Conservation (phyloP, 2,888 invertebrate species). For the Sesamia inferens region DNA sequence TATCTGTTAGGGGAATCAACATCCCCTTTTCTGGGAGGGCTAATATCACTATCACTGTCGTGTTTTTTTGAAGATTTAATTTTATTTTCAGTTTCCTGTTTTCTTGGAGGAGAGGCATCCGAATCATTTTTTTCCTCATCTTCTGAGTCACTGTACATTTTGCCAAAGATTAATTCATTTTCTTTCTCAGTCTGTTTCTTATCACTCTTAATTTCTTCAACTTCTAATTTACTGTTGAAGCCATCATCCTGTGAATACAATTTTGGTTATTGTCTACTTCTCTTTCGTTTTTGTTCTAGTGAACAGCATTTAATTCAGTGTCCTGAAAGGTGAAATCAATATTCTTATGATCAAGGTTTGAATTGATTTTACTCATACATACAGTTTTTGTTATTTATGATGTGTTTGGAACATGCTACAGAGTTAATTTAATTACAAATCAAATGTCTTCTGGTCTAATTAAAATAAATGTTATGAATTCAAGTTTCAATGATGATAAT, state of each 20-base stretch:
- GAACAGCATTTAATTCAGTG: slow-evolving; percentile 28
- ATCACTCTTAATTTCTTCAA: slow-evolving; percentile 84
- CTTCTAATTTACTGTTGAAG: slow-evolving; percentile 84
- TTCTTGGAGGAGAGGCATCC: slow-evolving; percentile 64
- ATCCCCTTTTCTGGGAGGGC: slow-evolving; percentile 75
- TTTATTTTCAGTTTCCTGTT: slow-evolving; percentile 41
- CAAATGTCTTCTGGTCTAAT: background rate
- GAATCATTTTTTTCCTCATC: slow-evolving; percentile 81
- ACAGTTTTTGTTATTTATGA: background rate
- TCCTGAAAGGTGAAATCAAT: slow-evolving; percentile 32
- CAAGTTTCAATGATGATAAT: background rate
- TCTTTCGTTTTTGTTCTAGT: slow-evolving; percentile 25
- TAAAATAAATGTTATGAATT: background rate
- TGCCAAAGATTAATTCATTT: slow-evolving; percentile 84
- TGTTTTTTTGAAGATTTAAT: slow-evolving; percentile 54
- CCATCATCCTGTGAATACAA: slow-evolving; percentile 84
- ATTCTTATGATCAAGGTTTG: slow-evolving; percentile 22
- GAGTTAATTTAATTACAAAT: background rate
- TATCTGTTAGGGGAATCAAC: slow-evolving; percentile 43
- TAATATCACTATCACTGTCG: slow-evolving; percentile 80
- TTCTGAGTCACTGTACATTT: slow-evolving; percentile 88
- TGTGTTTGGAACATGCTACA: background rate
- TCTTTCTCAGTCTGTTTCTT: slow-evolving; percentile 82
- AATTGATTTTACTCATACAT: background rate
- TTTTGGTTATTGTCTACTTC: slow-evolving; percentile 36